These are phyloP conservation scores for Huso huso DNA, from an alignment of 2,797 vertebrate species.

Conservation along the genomic window DNA sequence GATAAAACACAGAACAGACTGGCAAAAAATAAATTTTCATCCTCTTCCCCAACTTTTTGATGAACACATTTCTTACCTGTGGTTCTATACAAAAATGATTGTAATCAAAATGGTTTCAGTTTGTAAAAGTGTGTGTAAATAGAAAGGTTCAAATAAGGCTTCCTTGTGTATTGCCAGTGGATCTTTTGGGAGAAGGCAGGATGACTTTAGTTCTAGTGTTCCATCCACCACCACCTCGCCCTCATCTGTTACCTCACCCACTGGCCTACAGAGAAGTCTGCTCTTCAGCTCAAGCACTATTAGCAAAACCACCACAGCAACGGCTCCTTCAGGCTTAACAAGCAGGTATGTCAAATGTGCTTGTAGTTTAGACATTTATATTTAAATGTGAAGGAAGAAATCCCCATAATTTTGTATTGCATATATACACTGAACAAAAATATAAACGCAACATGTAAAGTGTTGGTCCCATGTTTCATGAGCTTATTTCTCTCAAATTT, in stretches of 20 bases:
- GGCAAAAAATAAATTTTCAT: too few species aligned
- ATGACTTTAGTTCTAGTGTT: conserved; percentile 80
- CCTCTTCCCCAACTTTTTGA: too few species aligned
- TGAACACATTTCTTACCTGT: too few species aligned
- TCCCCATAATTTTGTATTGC: neutral
- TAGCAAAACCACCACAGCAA: conserved; percentile 65
- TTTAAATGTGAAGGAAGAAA: neutral
- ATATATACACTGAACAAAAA: too few species aligned
- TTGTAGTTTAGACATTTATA: neutral
- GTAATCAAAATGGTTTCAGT: too few species aligned
- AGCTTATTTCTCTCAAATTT: too few species aligned
- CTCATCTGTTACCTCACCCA: conserved; percentile 91
- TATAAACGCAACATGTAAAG: too few species aligned
- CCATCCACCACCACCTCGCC: conserved; percentile 67
- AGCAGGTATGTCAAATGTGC: conserved; percentile 67
- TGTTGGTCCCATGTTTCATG: too few species aligned
- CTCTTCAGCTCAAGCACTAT: conserved; percentile 70
- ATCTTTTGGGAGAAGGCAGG: conserved; percentile 89
- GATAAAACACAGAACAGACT: too few species aligned
- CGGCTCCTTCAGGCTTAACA: conserved; percentile 77
- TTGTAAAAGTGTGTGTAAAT: too few species aligned
- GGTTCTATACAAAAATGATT: too few species aligned
- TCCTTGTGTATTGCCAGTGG: conserved; percentile 50
- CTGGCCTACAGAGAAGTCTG: conserved; percentile 77
- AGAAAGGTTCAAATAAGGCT: too few species aligned